Base-by-base conservation (phyloP, 2,113 vertebrate species). In the Microtus montanus region DNA sequence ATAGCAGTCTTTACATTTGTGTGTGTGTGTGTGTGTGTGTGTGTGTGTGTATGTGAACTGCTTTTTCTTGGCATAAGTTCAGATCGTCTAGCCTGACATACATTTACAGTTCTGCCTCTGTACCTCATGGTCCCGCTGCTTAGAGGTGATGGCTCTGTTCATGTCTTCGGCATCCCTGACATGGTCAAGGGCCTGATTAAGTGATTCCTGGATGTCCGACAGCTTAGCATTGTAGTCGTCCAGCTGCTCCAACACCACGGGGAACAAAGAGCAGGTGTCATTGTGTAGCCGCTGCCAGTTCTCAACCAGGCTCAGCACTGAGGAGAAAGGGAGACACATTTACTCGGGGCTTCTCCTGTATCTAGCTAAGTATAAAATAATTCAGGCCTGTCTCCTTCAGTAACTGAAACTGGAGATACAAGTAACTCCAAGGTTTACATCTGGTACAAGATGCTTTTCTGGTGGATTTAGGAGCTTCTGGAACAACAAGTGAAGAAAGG, bases 111-210 rank as follows among this genome's bases (percentile, higher is more conserved):
- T 30, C 24, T 5, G 19, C 17, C 71, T 61, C 66, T 24, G n/a
- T 98, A 99, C 99, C 99, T 99, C 97, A 30, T 91, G 98, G 77
- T 97, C 98, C 90, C 98, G 99, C 79, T 99, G 98, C 95, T 96
- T 98, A 94, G 98, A 97, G 87, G 94, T 63, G 58, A 97, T 99
- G 98, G 98, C 98, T 90, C 97, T 98, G 97, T 99, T 99, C 97
- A 96, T 98, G 89, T 98, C 97, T 89, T 98, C 98, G 0, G 98
- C 97, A 96, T 99, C 98, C 84, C 95, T 97, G 79, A 99, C 79
- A 0, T 96, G 96, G 95, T 89, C 87, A 26, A 97, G 95, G 0
- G 99, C 99, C 78, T 98, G 97, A n/a, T 98, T 96, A 63, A 99
- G 98, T 44, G 99, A 98, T 26, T 95, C 97, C 96, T 98, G 97